Percentiles rank a stretch among this genome's conserved stretches.
Conservation (phyloP, 1,140 invertebrate species). For the Leptonema lineaticorne region DNA sequence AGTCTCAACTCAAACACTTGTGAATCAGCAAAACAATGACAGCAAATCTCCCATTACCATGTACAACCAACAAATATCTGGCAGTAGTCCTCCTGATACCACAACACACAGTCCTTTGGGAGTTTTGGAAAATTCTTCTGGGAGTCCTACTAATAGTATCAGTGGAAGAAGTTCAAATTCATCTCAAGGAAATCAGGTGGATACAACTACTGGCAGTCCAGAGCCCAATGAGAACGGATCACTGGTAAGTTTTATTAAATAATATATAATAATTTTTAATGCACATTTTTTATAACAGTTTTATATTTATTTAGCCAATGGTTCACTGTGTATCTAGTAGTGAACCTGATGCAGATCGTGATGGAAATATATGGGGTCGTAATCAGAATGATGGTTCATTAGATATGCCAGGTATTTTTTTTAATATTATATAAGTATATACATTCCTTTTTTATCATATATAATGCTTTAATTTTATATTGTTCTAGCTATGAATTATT, state of each 20-base stretch:
- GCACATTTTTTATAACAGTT: background rate
- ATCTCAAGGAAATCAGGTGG: constrained; percentile 55
- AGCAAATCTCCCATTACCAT: constrained; percentile 58
- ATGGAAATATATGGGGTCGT: constrained; percentile 44
- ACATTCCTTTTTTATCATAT: constrained; percentile 48
- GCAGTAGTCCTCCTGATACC: constrained; percentile 71
- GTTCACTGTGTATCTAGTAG: constrained; percentile 84
- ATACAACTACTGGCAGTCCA: constrained; percentile 55
- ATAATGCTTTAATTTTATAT: constrained; percentile 49
- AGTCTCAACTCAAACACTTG: constrained; percentile 73
- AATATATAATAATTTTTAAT: constrained; percentile 7
- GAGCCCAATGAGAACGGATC: constrained; percentile 52
- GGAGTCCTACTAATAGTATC: constrained; percentile 60
- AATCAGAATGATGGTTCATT: constrained; percentile 27
- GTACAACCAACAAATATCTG: constrained; percentile 48
- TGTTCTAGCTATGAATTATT: constrained; percentile 49
- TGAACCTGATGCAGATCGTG: constrained; percentile 69
- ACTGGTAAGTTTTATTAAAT: constrained; percentile 46
- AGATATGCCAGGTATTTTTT: constrained; percentile 8
- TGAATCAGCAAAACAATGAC: constrained; percentile 61
- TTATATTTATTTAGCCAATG: constrained; percentile 66
- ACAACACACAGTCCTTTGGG: constrained; percentile 74
- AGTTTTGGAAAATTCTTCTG: constrained; percentile 44
- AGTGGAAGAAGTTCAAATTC: constrained; percentile 56
- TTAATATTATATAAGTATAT: background rate